Evolutionary conservation across 2,888 invertebrate species (phyloP), one percentile per base, ranked within the genome.

Genomic region (Alviniconcha strummeri): DNA sequence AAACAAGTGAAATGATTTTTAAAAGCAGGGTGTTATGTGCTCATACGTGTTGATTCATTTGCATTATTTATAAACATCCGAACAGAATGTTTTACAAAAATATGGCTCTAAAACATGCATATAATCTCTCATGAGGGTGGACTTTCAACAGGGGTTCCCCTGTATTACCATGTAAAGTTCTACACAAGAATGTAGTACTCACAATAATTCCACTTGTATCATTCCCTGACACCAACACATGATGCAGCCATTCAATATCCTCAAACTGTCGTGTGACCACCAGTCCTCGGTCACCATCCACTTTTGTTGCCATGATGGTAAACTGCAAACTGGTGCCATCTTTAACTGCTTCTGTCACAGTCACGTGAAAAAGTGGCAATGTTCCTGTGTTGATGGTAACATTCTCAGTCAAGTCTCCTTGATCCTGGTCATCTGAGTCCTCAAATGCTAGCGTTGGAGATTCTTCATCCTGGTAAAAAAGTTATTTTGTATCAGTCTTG

Each of bases 171-270:
- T 36, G 36, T 36, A 36, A 36, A 36, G 0, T 36, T 36, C 36
- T 36, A 36, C 3, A 3, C 36, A 36, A 36, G 36, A 0, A 36
- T 36, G 36, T 36, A 60, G 8, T 13, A 89, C 92, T 90, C 89
- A 94, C 93, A 85, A 94, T 94, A 57, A 94, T 86, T 56, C 94
- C 94, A 85, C 90, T 89, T 8, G 91, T 90, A 81, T 91, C 89
- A 75, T 91, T 91, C 79, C 92, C 89, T 52, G 94, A 93, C 9
- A 92, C 89, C 56, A 94, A 87, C 86, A 93, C 93, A 87, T 94
- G 94, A 79, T 94, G 94, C 52, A 94, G 90, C 92, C 93, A 94
- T 86, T 94, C 94, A 83, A 94, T 90, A 88, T 94, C 94, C 83
- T 94, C 94, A 90, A 92, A 94, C 83, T 93, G 91, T 57, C 94